Evolutionary conservation across 1,140 invertebrate genomes (phyloP), one percentile per base, ranked within the genome.

Genomic region (Phymorhynchus buccinoides): DNA sequence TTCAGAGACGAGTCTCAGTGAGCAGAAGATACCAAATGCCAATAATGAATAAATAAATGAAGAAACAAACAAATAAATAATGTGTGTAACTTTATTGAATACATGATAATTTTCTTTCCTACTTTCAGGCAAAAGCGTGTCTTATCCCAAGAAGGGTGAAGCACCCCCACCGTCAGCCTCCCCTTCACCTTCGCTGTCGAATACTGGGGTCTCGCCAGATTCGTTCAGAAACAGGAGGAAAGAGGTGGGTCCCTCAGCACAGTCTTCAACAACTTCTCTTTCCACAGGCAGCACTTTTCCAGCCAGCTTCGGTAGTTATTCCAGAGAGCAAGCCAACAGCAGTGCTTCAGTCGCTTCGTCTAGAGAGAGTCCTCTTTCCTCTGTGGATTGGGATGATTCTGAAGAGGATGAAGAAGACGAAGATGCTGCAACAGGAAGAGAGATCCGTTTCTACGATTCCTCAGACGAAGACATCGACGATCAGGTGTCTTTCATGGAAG

Each of bases 391-490:
- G 68, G 62, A 62, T 73, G 82, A 73, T 12, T 14, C n/a, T 0
- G 68, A 84, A 3, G 83, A 77, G 22, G 52, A 62, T 7, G 80
- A 32, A 22, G 68, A 75, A 27, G 82, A 73, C n/a, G 82, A 80
- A 30, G 32, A 32, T n/a, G 52, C 30, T 80, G 14, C 7, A 1
- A 22, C 52, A 32, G 52, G 39, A 22, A 37, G 48, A 39, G 48
- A 52, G 1, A 32, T 48, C 30, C 32, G 78, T 27, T 32, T 39
- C 42, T 35, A 0, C 1, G 4, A 42, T 42, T n/a, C 37, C n/a
- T 35, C 37, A 27, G 32, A 35, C 4, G n/a, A 56, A 2, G 18
- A 32, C 22, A 12, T n/a, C 30, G 3, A 62, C 16, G 16, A 9
- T 71, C 12, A 62, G 41, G n/a, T 12, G 18, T 14, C 18, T 27